These are phyloP conservation scores for Danio albolineatus DNA, from an alignment of 2,797 vertebrate species.

Conservation along the genomic window DNA sequence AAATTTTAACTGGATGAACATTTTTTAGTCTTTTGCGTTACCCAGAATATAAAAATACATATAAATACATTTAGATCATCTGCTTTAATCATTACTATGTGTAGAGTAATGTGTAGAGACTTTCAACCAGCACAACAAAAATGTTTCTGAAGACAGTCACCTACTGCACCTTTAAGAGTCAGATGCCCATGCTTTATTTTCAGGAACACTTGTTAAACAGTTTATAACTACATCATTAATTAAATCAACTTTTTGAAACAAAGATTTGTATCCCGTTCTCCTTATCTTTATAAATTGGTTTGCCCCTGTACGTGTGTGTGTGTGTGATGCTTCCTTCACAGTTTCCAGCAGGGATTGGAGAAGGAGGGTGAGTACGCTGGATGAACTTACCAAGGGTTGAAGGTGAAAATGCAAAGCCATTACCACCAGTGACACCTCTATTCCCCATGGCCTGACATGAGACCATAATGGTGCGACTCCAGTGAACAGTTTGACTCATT, in stretches of 20 bases:
- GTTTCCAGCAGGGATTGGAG: background rate
- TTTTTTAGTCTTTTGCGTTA: no score
- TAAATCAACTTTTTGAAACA: background rate
- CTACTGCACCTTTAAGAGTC: no score
- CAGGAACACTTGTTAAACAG: background rate
- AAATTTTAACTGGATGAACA: no score
- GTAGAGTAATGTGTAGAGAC: no score
- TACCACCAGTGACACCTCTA: slow-evolving; percentile 36
- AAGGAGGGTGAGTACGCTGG: background rate
- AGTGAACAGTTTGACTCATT: background rate
- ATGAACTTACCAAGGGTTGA: background rate
- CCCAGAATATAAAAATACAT: no score
- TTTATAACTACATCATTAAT: background rate
- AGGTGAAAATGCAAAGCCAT: slow-evolving; percentile 51
- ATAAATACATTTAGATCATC: no score
- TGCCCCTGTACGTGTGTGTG: background rate
- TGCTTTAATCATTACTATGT: no score
- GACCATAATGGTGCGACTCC: slow-evolving; percentile 23
- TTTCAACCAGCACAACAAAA: no score
- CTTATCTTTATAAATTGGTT: background rate
- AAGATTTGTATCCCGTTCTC: background rate
- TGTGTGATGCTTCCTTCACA: background rate
- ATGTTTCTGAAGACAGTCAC: no score
- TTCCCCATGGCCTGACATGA: slow-evolving; percentile 19
- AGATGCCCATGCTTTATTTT: background rate